These are phyloP conservation scores for Nephrotoma guestfalica DNA, from an alignment of 2,888 invertebrate species.

Conservation along the genomic window DNA sequence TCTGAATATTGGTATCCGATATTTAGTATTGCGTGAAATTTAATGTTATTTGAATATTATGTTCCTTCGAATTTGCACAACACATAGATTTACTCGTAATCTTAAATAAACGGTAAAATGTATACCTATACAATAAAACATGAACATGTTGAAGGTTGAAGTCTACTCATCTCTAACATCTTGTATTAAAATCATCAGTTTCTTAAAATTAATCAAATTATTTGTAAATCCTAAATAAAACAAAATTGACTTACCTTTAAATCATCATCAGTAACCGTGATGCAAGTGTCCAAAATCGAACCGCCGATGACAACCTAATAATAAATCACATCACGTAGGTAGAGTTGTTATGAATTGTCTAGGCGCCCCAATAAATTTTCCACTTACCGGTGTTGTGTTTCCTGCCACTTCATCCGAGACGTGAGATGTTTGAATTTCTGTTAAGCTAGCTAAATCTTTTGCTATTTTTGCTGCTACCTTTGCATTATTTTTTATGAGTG, in stretches of 20 bases:
- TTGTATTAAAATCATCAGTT: no score
- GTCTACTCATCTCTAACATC: no score
- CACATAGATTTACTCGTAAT: no score
- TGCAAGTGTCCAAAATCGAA: constrained; percentile 57
- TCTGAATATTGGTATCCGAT: no score
- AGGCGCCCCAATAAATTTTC: neutral
- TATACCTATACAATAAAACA: no score
- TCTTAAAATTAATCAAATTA: no score
- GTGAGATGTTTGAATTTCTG: neutral
- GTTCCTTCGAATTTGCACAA: no score
- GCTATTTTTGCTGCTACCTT: constrained; percentile 68
- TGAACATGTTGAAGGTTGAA: no score
- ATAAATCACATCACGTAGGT: constrained; percentile 2
- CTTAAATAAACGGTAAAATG: no score
- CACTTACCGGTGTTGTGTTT: neutral
- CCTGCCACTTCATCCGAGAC: neutral
- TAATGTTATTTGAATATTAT: no score
- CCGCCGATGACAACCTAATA: constrained; percentile 61
- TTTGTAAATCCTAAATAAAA: no score
- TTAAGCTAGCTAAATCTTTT: constrained; percentile 18
- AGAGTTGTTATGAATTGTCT: neutral
- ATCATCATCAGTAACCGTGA: constrained; percentile 43
- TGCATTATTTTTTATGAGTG: constrained; percentile 88
- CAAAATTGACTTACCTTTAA: constrained; percentile 43
- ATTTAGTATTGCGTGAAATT: no score